These are phyloP conservation scores for Peromyscus melanophrys DNA, from an alignment of 2,797 vertebrate genomes.

Conservation along the genomic window DNA sequence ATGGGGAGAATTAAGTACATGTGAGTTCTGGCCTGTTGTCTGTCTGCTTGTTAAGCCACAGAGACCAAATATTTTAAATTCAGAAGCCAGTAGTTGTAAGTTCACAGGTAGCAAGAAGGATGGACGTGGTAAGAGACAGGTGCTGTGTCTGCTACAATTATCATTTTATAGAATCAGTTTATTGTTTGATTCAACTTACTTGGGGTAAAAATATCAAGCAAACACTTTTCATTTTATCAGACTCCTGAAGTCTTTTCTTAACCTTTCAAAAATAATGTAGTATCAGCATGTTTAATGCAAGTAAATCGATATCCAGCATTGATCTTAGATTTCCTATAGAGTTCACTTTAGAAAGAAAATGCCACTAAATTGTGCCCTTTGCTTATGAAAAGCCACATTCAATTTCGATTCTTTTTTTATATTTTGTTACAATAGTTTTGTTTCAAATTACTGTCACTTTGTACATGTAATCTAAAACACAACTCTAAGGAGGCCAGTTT, in stretches of 20 bases:
- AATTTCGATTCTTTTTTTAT: constrained; percentile 67
- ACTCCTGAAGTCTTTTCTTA: constrained; percentile 72
- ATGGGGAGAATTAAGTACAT: neutral
- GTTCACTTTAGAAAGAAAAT: constrained; percentile 77
- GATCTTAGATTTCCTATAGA: constrained; percentile 78
- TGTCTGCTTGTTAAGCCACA: neutral
- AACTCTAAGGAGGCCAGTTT: constrained; percentile 33
- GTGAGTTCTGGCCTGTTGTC: neutral
- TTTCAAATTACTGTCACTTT: constrained; percentile 68
- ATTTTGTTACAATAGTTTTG: constrained; percentile 56
- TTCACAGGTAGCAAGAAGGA: neutral
- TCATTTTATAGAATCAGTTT: constrained; percentile 44
- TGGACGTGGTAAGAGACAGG: neutral
- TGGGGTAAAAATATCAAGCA: constrained; percentile 45
- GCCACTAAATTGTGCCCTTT: constrained; percentile 65
- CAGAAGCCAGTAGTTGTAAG: constrained; percentile 10
- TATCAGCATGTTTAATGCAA: constrained; percentile 80
- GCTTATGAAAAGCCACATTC: constrained; percentile 68
- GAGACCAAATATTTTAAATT: neutral
- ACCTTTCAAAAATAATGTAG: constrained; percentile 78
- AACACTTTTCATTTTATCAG: constrained; percentile 51
- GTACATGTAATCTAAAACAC: constrained; percentile 68
- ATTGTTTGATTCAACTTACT: constrained; percentile 43
- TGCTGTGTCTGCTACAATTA: neutral
- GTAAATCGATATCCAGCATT: constrained; percentile 75